phyloP scores from a whole-genome alignment of 2,113 vertebrate genomes.

The Mesoclemmys tuberculata region DNA sequence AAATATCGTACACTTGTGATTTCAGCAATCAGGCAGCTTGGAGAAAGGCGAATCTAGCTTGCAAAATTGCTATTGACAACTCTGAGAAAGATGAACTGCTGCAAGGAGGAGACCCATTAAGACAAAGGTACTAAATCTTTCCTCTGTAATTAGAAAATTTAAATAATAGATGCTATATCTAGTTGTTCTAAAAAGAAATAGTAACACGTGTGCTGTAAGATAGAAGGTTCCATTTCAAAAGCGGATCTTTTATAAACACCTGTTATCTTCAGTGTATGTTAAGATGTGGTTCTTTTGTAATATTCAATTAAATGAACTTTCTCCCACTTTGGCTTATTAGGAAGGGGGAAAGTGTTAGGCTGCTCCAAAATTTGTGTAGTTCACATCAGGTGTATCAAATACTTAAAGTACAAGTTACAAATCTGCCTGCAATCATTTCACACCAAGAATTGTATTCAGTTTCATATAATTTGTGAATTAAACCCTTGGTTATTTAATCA shows the following conservation, averaged over 20 bases:
- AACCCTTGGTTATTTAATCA: neutral
- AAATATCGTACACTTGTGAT: conserved; percentile 34
- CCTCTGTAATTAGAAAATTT: neutral
- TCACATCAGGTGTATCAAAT: accelerated
- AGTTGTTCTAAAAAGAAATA: neutral
- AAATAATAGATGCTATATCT: accelerated
- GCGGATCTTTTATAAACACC: neutral
- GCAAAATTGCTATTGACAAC: conserved; percentile 94
- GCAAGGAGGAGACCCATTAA: conserved; percentile 81
- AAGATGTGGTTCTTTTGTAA: neutral
- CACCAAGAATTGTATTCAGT: neutral
- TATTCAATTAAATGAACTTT: neutral
- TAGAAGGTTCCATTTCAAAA: neutral
- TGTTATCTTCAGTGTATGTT: neutral
- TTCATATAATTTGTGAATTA: neutral
- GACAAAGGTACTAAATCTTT: conserved; percentile 84
- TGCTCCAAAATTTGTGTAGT: neutral
- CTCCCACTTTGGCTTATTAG: neutral
- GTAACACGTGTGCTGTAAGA: neutral
- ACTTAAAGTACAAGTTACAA: neutral
- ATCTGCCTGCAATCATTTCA: neutral
- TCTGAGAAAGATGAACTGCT: conserved; percentile 93
- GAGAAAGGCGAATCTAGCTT: conserved; percentile 96
- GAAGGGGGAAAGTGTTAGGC: neutral
- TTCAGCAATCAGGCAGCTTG: conserved; percentile 95